Percentiles rank a stretch among this genome's conserved stretches.
These are phyloP conservation scores for Raja brachyura DNA, from an alignment of 2,113 vertebrate species.

Conservation along the genomic window DNA sequence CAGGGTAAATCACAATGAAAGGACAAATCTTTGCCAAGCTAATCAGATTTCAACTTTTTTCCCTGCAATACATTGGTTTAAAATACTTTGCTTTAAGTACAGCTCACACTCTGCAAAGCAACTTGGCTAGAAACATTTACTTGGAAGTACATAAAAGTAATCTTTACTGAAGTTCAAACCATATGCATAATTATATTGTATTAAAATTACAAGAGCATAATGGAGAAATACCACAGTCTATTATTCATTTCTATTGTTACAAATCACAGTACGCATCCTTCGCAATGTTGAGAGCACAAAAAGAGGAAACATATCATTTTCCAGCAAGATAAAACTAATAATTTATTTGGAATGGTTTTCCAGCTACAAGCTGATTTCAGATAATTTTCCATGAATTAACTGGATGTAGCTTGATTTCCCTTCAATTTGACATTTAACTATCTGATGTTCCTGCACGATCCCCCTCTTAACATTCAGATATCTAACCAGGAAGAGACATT, in stretches of 20 bases:
- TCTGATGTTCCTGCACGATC: neutral
- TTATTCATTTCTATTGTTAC: neutral
- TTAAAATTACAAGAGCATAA: neutral
- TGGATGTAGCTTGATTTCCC: too few species aligned
- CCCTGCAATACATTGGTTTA: neutral
- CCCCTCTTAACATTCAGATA: neutral
- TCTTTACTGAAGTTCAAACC: slow-evolving; percentile 12
- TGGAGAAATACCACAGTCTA: neutral
- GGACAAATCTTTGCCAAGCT: too few species aligned
- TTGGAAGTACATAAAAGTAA: neutral
- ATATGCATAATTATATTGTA: neutral
- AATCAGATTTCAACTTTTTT: too few species aligned
- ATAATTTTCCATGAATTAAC: neutral
- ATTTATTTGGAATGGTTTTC: neutral
- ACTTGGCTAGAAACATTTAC: neutral
- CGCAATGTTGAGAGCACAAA: neutral
- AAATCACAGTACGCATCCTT: neutral
- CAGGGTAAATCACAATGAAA: too few species aligned
- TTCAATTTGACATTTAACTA: too few species aligned
- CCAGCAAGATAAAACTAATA: neutral
- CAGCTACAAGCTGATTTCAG: neutral
- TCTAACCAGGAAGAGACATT: neutral
- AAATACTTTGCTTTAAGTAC: neutral
- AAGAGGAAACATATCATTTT: neutral
- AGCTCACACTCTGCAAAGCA: neutral